phyloP scores from a whole-genome alignment of 2,888 invertebrate genomes.

The Spialia ferax region DNA sequence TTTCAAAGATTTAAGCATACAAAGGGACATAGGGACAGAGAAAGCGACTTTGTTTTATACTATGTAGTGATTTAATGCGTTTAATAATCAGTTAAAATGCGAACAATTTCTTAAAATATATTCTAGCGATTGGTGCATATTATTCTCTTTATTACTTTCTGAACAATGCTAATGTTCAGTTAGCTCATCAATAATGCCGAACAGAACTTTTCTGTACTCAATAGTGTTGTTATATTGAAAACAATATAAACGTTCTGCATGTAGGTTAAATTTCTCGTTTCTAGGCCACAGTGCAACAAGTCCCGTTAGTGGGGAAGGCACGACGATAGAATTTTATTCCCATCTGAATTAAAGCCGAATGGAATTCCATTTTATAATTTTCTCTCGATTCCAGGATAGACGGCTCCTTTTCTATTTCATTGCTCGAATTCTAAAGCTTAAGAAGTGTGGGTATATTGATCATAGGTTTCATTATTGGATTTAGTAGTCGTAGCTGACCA shows the following conservation, averaged over 20 bases:
- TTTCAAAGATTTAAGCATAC: no score
- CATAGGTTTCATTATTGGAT: background rate
- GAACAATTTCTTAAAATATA: no score
- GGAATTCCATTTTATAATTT: conserved; percentile 72
- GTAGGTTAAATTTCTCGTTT: conserved; percentile 12
- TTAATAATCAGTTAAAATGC: no score
- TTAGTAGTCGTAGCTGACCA: background rate
- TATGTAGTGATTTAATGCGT: no score
- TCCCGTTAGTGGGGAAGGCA: conserved; percentile 54
- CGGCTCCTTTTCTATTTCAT: conserved; percentile 47
- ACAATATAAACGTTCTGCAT: background rate
- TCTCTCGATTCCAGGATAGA: conserved; percentile 58
- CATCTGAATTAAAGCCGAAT: conserved; percentile 67
- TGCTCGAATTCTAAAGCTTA: conserved; percentile 4
- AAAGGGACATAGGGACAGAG: no score
- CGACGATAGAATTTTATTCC: conserved; percentile 61
- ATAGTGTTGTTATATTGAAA: background rate
- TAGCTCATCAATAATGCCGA: background rate
- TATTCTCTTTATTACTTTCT: no score
- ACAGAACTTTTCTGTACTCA: background rate
- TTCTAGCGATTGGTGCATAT: no score
- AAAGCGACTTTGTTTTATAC: no score
- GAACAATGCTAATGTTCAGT: no score
- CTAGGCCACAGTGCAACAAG: conserved; percentile 22
- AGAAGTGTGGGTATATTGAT: background rate